Conservation (phyloP, 2,888 invertebrate genomes). For the Dascillus cervinus region DNA sequence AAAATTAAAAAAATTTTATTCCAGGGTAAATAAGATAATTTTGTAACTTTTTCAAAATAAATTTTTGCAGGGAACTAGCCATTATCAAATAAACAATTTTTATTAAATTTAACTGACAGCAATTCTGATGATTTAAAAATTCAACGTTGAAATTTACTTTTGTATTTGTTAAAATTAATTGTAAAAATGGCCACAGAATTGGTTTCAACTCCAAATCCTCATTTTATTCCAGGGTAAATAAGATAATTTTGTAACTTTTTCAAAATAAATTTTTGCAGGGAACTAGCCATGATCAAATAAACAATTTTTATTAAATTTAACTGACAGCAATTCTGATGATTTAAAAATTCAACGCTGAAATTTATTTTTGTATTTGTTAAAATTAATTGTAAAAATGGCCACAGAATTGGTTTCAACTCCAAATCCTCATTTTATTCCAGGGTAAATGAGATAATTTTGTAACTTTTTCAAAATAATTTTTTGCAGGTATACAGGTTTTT, state of each 20-base stretch:
- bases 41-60: too few relatives aligned
- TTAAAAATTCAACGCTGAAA: not conserved
- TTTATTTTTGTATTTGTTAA: conserved; percentile 1
- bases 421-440: conserved; percentile 67
- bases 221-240: too few relatives aligned
- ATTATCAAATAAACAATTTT: too few relatives aligned
- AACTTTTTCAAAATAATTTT: not conserved
- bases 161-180: conserved; percentile 5
- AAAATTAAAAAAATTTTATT: too few relatives aligned
- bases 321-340: not conserved
- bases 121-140: not conserved
- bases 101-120: not conserved
- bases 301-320: too few relatives aligned
- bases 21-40: too few relatives aligned
- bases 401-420: conserved; percentile 53
- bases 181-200: conserved; percentile 39
- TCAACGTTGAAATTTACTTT: not conserved
- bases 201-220: conserved; percentile 59
- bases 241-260: too few relatives aligned
- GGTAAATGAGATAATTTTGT: conserved; percentile 43
- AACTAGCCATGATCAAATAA: too few relatives aligned
- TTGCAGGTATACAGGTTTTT: conserved; percentile 66
- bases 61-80: too few relatives aligned
- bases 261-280: too few relatives aligned
- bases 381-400: conserved; percentile 20